Percentiles rank a stretch among this genome's conserved stretches.
phyloP scores from a whole-genome alignment of 2,797 vertebrate species.

The Australoheros facetus region DNA sequence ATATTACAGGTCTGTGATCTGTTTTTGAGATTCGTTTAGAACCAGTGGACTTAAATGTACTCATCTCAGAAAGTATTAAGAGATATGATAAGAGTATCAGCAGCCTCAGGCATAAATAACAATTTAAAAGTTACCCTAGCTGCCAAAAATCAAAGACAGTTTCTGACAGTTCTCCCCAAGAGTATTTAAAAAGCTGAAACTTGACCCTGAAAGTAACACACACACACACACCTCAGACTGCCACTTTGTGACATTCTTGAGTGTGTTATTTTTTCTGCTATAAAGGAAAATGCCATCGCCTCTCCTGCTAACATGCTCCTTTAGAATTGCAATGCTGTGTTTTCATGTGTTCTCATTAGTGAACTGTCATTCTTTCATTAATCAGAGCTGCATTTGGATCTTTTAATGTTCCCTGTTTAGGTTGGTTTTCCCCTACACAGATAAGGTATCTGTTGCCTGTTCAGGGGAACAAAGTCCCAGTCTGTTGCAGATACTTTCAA shows the following conservation, averaged over 20 bases:
- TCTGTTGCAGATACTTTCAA: slow-evolving; percentile 74
- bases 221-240: not conserved
- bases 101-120: too few relatives aligned
- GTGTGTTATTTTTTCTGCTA: not conserved
- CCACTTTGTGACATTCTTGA: not conserved
- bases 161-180: too few relatives aligned
- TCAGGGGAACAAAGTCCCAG: slow-evolving; percentile 73
- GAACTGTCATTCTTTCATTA: not conserved
- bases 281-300: not conserved
- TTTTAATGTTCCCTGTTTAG: slow-evolving; percentile 21
- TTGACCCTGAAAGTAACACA: not conserved
- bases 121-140: too few relatives aligned
- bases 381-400: slow-evolving; percentile 32
- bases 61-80: too few relatives aligned
- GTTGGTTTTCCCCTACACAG: slow-evolving; percentile 59
- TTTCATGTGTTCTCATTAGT: not conserved
- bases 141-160: too few relatives aligned
- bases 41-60: not conserved
- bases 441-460: slow-evolving; percentile 47
- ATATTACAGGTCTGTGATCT: too few relatives aligned
- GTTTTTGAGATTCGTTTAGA: not conserved
- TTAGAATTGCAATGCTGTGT: not conserved
- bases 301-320: not conserved
- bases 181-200: slow-evolving; percentile 16
- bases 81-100: too few relatives aligned